Evolutionary conservation across 2,113 vertebrate species (phyloP), one percentile per base, ranked within the genome.

Genomic region (Hipposideros armiger): DNA sequence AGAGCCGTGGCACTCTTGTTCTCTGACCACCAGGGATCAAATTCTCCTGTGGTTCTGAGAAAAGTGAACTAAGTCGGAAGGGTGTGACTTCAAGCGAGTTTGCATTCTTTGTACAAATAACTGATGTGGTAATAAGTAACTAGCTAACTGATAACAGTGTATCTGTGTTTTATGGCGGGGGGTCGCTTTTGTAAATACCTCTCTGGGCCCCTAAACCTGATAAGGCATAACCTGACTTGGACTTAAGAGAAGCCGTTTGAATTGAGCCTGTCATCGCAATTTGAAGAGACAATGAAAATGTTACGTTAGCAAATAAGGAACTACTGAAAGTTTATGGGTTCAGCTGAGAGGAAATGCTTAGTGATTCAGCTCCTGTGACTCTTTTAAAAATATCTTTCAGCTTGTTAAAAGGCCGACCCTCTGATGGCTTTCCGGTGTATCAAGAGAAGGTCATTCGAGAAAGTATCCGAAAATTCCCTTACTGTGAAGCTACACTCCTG

Each of bases 401-500:
- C 97, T 98, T 99, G 86, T 98, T 99, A 96, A 99, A 99, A 98
- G 99, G 99, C 47, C 98, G 99, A 92, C 99, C 99, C 11, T 97
- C 98, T 28, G 99, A 99, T 80, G 99, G 99, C 80, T 99, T 99
- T 94, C 99, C 99, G 0, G 97, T 99, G 5, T 99, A 98, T 92
- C 99, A 99, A 97, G 99, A 99, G 97, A 99, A 99, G 98, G 98
- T 99, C 70, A 98, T 99, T 95, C 97, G 99, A 97, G 99, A 99
- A 96, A 99, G 99, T 74, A 99, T 99, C 97, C 98, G 99, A 13
- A 99, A 99, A 97, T 99, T 99, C 95, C 99, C 99, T 2, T 99
- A 99, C 97, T 99, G 99, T 62, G 99, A 99, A 94, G 99, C 99
- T 3, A 99, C 99, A 0, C 98, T 99, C 95, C 99, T 99, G 66